Evolutionary conservation across 2,797 vertebrate species (phyloP), one percentile per base, ranked within the genome.

Genomic region (Galago senegalensis): DNA sequence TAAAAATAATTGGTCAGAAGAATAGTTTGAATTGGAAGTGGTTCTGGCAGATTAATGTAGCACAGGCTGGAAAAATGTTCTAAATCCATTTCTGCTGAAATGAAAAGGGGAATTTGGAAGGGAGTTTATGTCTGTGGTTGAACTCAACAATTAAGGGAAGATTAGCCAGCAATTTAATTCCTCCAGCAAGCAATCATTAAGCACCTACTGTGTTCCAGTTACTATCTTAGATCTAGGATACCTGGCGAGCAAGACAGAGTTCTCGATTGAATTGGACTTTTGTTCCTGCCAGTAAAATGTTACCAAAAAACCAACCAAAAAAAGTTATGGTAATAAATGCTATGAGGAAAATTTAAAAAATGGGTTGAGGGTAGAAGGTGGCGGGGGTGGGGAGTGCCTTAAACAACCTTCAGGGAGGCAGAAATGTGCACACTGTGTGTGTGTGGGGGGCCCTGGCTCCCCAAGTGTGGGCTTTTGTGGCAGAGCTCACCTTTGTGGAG

Each of bases 81-180:
- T 23, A 85, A 83, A 21, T 90, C 43, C 21, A 12, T 75, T 87
- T 90, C 67, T 92, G 21, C 49, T 60, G 23, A 79, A 75, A 46
- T 85, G 25, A 34, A 37, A 53, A 93, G 73, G 83, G n/a, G 49
- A 77, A 61, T 53, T 86, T 46, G 37, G 63, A 93, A 89, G 63
- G 37, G 81, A 73, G 49, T 85, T 67, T 92, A 4, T 72, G 40
- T 63, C 80, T 96, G 79, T 63, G 69, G 7, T 31, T 85, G 92
- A 87, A 83, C 29, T 58, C 25, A n/a, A 25, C 58, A 70, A 43
- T 73, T 60, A 70, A 73, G 91, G 82, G 63, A 14, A 37, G 25
- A 60, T 91, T 85, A 81, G 72, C 21, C 69, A 77, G 67, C 43
- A 40, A 83, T 65, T 69, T 4, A 40, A 14, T 34, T 85, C 9